These are phyloP conservation scores for Ornithoptera priamus DNA, from an alignment of 2,888 invertebrate genomes.

Conservation along the genomic window DNA sequence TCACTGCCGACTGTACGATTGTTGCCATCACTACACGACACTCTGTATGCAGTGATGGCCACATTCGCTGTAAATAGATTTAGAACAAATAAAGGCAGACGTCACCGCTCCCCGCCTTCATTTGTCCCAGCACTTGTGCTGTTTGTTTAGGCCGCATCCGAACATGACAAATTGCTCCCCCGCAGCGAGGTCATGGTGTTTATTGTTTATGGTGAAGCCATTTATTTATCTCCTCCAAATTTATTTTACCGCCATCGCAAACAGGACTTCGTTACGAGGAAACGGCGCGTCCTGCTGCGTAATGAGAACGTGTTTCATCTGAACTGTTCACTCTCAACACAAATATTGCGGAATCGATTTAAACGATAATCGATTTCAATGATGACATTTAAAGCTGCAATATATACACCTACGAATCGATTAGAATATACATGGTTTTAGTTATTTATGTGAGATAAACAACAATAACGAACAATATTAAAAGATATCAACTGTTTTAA, in stretches of 20 bases:
- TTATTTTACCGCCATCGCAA: constrained; percentile 13
- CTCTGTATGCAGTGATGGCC: no score
- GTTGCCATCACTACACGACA: no score
- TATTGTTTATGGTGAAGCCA: constrained; percentile 22
- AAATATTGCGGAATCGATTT: no score
- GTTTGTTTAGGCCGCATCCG: constrained; percentile 26
- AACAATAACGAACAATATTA: no score
- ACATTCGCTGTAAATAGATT: no score
- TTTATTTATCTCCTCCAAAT: constrained; percentile 11
- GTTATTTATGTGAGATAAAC: no score
- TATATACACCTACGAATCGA: no score
- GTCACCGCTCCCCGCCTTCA: constrained; percentile 9
- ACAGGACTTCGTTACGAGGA: constrained; percentile 12
- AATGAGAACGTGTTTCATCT: not conserved
- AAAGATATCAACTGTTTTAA: no score
- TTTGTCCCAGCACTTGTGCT: not conserved
- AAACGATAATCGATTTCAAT: no score
- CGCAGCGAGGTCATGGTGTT: constrained; percentile 5
- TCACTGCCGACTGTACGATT: no score
- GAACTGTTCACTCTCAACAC: not conserved
- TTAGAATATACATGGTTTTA: no score
- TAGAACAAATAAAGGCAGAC: constrained; percentile 7
- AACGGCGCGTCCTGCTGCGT: constrained; percentile 5
- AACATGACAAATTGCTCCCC: constrained; percentile 29
- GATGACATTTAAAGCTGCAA: no score